Evolutionary conservation across 2,888 invertebrate genomes (phyloP).

Genomic region (Dasysyrphus albostriatus): DNA sequence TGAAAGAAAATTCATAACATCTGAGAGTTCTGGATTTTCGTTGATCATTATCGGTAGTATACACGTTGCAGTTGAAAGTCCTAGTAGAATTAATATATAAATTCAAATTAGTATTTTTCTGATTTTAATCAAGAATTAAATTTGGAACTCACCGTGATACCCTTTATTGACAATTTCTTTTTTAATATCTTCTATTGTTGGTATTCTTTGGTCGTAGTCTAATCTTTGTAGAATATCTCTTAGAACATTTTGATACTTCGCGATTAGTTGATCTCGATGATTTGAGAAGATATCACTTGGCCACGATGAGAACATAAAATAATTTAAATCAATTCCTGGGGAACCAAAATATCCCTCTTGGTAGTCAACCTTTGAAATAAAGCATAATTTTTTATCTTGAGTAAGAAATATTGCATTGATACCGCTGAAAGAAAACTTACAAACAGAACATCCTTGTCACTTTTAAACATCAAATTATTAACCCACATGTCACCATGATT

Average conservation of each 20-base stretch:
- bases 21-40: conserved; percentile 78
- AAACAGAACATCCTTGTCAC: conserved; percentile 82
- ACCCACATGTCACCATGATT: conserved; percentile 85
- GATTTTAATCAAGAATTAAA: neutral
- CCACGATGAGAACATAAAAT: conserved; percentile 79
- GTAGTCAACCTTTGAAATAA: conserved; percentile 78
- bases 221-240: conserved; percentile 76
- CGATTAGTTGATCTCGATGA: conserved; percentile 77
- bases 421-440: conserved; percentile 70
- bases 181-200: conserved; percentile 78
- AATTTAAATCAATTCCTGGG: conserved; percentile 80
- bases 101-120: neutral
- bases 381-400: neutral
- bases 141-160: conserved; percentile 77
- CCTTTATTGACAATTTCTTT: conserved; percentile 78
- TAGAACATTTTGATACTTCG: conserved; percentile 77
- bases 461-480: conserved; percentile 84
- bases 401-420: neutral
- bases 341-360: conserved; percentile 81
- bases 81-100: conserved; percentile 71
- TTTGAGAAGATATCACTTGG: conserved; percentile 77
- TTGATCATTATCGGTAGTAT: conserved; percentile 79
- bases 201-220: conserved; percentile 77
- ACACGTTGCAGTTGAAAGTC: conserved; percentile 78
- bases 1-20: conserved; percentile 77